These are phyloP conservation scores for Apomyelois bistriatella DNA, from an alignment of 2,888 invertebrate species.

Conservation along the genomic window DNA sequence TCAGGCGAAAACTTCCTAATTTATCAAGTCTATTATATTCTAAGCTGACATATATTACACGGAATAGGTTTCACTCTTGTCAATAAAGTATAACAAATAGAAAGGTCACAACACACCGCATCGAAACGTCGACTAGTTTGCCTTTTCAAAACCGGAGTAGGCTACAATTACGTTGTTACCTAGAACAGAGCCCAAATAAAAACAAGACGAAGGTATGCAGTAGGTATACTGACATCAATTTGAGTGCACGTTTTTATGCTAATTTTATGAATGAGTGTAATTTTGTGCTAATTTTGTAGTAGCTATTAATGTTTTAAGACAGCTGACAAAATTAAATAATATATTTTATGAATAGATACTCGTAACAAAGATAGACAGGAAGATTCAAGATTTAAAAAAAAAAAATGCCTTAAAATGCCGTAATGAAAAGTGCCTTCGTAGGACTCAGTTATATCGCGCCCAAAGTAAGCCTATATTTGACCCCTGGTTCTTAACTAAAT, in stretches of 20 bases:
- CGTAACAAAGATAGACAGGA: too few species aligned
- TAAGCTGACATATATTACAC: neutral
- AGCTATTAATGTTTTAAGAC: neutral
- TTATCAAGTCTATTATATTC: neutral
- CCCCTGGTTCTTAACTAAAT: too few species aligned
- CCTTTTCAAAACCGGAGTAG: slow-evolving; percentile 15
- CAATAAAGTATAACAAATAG: slow-evolving; percentile 10
- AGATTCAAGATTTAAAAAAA: too few species aligned
- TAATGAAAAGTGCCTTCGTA: too few species aligned
- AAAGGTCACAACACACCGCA: slow-evolving; percentile 10
- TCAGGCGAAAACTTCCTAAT: too few species aligned
- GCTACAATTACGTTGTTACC: slow-evolving; percentile 9
- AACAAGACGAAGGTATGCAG: slow-evolving; percentile 5
- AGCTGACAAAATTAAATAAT: neutral
- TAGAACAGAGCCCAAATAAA: slow-evolving; percentile 7
- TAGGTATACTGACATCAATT: neutral
- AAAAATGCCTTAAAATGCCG: too few species aligned
- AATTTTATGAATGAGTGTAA: neutral
- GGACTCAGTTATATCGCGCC: too few species aligned
- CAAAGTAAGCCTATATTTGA: too few species aligned
- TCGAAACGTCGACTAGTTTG: slow-evolving; percentile 12
- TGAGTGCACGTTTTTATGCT: neutral
- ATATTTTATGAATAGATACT: too few species aligned
- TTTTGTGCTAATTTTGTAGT: neutral
- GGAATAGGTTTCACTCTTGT: slow-evolving; percentile 4